These are phyloP conservation scores for Chlorops oryzae DNA, from an alignment of 1,140 invertebrate species.

Conservation along the genomic window DNA sequence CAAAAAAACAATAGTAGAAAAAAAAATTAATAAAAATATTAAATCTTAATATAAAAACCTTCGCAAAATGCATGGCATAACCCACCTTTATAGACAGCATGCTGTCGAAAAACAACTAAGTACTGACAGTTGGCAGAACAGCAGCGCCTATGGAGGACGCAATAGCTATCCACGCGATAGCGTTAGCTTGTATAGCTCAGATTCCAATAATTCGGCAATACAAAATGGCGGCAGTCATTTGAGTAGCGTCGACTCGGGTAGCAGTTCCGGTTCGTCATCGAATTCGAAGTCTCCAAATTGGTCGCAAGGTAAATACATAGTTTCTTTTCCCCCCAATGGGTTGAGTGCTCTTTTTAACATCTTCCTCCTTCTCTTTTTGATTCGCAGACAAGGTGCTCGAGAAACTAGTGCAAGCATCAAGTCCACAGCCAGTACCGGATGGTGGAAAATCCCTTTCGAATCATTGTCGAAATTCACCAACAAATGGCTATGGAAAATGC, in stretches of 20 bases:
- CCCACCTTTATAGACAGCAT: constrained; percentile 45
- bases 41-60: constrained; percentile 7
- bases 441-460: constrained; percentile 33
- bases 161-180: constrained; percentile 23
- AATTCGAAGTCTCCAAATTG: constrained; percentile 35
- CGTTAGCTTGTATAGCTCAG: constrained; percentile 15
- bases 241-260: constrained; percentile 32
- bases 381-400: constrained; percentile 26
- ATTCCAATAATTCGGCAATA: constrained; percentile 2
- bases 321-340: too few species aligned
- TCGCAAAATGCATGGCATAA: constrained; percentile 41
- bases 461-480: constrained; percentile 38
- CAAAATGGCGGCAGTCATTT: constrained; percentile 15
- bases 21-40: constrained; percentile 8
- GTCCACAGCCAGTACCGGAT: constrained; percentile 42
- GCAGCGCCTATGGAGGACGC: constrained; percentile 8
- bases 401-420: constrained; percentile 32
- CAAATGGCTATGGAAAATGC: constrained; percentile 17
- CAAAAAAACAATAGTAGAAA: constrained; percentile 1
- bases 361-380: background rate
- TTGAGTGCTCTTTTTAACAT: background rate
- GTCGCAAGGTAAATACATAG: constrained; percentile 19
- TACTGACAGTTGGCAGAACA: constrained; percentile 35
- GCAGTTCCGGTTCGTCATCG: constrained; percentile 24
- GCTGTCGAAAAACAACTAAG: constrained; percentile 46